Evolutionary conservation across 2,113 vertebrate species (phyloP), one percentile per base, ranked within the genome.

Genomic region (Stegastes partitus): DNA sequence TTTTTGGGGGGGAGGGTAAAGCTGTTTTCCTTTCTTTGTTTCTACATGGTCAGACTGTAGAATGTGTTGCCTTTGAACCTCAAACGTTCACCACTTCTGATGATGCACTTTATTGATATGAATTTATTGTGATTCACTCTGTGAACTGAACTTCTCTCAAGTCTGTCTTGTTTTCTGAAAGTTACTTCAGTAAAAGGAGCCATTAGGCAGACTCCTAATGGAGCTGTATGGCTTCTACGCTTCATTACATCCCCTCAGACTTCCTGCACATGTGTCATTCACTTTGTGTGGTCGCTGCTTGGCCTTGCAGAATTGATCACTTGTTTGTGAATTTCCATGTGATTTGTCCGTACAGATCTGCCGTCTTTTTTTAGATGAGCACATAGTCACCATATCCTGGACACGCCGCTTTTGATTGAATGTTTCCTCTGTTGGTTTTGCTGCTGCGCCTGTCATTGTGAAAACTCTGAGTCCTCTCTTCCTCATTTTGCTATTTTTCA

Each of bases 381-480:
- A 21, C 56, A 77, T 59, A 76, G 44, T 78, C 77, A 34, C 22
- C 81, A 70, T 69, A 87, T 93, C 88, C 90, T 88, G 88, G 44
- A 79, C 61, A 70, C n/a, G 19, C 25, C 19, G 1, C 4, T 12
- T 19, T 74, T 87, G 80, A 90, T 89, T 28, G 81, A 87, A 51
- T 61, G 86, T 77, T 93, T 92, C 92, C 92, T 91, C 49, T 90
- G 71, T 85, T 81, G 74, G 61, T 75, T 77, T 86, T 81, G 56
- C 68, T 21, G 50, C 64, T 47, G 22, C 53, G 79, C 57, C 59
- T 84, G 79, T 88, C 85, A 79, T 71, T 85, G 88, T 77, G 49
- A 89, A 84, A 87, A 77, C 54, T 45, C 68, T 68, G 59, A 85
- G 81, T 50, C 47, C 67, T 68, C 75, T 91, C 86, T 90, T 89